Evolutionary conservation across 1,140 invertebrate species (phyloP), one percentile per base, ranked within the genome.

Genomic region (Semibalanus balanoides): DNA sequence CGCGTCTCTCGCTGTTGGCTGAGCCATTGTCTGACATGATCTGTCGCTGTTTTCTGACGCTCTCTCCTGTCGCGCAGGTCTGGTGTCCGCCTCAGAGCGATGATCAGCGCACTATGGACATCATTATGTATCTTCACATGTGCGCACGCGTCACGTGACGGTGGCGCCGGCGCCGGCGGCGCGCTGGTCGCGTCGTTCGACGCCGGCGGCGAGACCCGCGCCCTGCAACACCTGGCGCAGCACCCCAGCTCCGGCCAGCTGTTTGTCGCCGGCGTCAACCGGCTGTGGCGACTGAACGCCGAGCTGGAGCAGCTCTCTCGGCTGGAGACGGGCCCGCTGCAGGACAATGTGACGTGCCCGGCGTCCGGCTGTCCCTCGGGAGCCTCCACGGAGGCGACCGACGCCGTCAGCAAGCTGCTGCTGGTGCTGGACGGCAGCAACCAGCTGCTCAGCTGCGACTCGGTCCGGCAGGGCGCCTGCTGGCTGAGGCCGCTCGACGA

Each of bases 251-350:
- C 93, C 22, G 94, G 93, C 40, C 88, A 93, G 73, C 87, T 98
- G 7, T 98, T 94, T 86, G 88, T 99, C 73, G 96, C 96, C 73
- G 96, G 92, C 43, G 93, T 97, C 19, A 99, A 99, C 86, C 87
- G 89, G 75, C 88, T 99, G 64, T 98, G 95, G 83, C 94, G 97
- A 84, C 87, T 99, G 25, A 92, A 93, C 27, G 89, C 92, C 14
- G 91, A 95, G 81, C 85, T 99, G 73, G 88, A 90, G 71, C 85
- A 93, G 30, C 88, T 91, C 31, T 89, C 92, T 78, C 88, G 88
- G 51, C 93, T 91, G 84, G 89, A 81, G 5, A 89, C 88, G 76
- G 88, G 93, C 88, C 93, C 94, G 27, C 88, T 89, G 82, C 86
- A 88, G 77, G 94, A 96, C 85, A 95, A 92, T 85, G 90, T 92